phyloP scores from a whole-genome alignment of 2,888 invertebrate genomes.

The Ormyrus rosae region DNA sequence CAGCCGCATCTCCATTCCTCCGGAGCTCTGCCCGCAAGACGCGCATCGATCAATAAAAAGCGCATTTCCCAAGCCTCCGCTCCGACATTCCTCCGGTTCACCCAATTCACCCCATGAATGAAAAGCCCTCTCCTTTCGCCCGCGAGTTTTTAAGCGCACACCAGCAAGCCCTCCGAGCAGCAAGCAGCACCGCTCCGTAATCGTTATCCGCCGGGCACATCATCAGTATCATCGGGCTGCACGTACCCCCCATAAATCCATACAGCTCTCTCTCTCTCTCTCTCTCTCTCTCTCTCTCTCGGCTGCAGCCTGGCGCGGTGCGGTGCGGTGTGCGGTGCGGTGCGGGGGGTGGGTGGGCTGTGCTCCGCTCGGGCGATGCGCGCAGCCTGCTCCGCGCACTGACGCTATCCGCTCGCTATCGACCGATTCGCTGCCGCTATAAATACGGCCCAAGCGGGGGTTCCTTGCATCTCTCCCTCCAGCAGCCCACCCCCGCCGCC shows the following conservation, averaged over 20 bases:
- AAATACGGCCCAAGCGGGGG: constrained; percentile 72
- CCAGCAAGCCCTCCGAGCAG: neutral
- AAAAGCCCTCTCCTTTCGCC: too few species aligned
- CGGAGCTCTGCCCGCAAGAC: too few species aligned
- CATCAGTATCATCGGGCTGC: neutral
- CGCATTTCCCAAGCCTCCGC: too few species aligned
- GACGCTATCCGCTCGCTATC: constrained; percentile 70
- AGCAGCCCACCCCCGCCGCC: neutral
- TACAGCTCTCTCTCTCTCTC: neutral
- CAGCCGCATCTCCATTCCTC: too few species aligned
- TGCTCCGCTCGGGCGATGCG: constrained; percentile 52
- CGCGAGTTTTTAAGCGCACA: constrained; percentile 1
- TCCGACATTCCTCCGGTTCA: too few species aligned
- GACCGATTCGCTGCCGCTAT: constrained; percentile 71
- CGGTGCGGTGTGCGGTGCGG: neutral
- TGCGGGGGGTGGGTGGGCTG: neutral
- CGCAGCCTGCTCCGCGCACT: constrained; percentile 67
- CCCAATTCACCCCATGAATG: too few species aligned
- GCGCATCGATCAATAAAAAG: too few species aligned
- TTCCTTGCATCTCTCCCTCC: constrained; percentile 13
- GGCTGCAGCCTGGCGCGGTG: neutral
- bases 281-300: neutral
- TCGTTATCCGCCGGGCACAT: constrained; percentile 17
- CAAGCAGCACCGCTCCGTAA: neutral
- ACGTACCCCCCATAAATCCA: constrained; percentile 4